Percentiles rank a stretch among this genome's conserved stretches.
Evolutionary conservation across 1,140 invertebrate species (phyloP).

Genomic region (Stegodyphus dumicola): DNA sequence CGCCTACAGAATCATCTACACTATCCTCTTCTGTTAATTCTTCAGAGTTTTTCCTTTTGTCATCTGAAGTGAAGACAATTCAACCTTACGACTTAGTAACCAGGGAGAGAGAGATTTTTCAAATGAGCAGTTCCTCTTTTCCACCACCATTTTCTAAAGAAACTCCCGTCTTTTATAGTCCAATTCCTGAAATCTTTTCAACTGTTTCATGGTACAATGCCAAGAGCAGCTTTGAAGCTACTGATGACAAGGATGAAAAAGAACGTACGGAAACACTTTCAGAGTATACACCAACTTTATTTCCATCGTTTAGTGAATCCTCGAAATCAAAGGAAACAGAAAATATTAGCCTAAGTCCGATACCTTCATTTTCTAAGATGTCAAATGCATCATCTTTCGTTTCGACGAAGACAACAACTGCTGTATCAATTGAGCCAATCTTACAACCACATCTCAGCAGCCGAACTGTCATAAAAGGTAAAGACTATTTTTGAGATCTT

Average conservation of each 20-base stretch:
- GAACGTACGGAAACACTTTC: neutral
- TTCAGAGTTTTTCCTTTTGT: neutral
- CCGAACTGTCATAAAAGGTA: neutral
- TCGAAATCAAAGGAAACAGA: neutral
- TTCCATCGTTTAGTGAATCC: slow-evolving; percentile 16
- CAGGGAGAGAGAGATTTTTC: neutral
- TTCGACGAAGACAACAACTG: neutral
- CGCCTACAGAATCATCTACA: neutral
- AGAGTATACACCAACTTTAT: neutral
- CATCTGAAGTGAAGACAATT: neutral
- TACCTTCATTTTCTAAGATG: neutral
- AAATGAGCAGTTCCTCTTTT: neutral
- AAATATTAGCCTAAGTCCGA: neutral
- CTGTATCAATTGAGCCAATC: neutral
- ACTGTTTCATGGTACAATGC: neutral
- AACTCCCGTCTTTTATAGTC: neutral
- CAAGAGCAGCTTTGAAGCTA: neutral
- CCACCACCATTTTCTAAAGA: neutral
- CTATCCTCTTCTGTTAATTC: neutral
- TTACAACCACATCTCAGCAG: neutral
- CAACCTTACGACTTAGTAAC: neutral
- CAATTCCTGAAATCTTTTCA: neutral
- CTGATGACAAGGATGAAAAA: neutral
- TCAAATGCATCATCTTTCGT: neutral
- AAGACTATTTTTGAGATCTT: too few relatives aligned